Base-by-base conservation (phyloP, 2,888 invertebrate species). In the Geophilus truncorum region DNA sequence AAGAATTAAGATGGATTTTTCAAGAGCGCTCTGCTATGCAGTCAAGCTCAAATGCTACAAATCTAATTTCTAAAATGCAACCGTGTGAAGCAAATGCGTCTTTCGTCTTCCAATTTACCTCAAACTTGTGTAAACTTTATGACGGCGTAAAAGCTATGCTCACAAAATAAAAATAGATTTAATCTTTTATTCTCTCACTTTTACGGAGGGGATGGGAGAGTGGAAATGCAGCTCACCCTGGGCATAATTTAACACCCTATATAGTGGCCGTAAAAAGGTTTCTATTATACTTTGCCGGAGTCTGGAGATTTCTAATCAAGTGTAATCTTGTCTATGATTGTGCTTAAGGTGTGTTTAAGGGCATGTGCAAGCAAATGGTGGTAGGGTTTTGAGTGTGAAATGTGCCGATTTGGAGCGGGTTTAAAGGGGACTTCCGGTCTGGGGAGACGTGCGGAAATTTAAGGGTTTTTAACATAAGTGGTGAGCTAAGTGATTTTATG, bases 1-100 rank as follows among this genome's bases (percentile, higher is more conserved):
- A 57, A 57, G 57, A 57, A 57, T 57, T 57, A 57, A 57, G 57
- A 57, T 57, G 57, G 57, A 57, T 57, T 57, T 57, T 57, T 9
- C 15, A 12, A 9, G 57, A 57, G 57, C 9, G 57, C 57, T 3
- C 9, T 15, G 36, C 36, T n/a, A n/a, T n/a, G 36, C 36, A 40
- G 36, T 40, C 5, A 40, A 40, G 36, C 36, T 9, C 57, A 57
- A 57, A 57, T 57, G 57, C 57, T 57, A 57, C 57, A 57, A 57
- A 57, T 57, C 57, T 57, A 57, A 57, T 57, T 57, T 57, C 57
- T 23, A 57, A 57, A 57, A 5, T 57, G 57, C 57, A 57, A 23
- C 57, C 57, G 21, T 57, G 57, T 57, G 57, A 57, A 57, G 57
- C 57, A 57, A 57, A 57, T 57, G 57, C 57, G 7, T 18, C 57